Evolutionary conservation across 2,797 vertebrate genomes (phyloP).

Genomic region (Diglossa cyanea): DNA sequence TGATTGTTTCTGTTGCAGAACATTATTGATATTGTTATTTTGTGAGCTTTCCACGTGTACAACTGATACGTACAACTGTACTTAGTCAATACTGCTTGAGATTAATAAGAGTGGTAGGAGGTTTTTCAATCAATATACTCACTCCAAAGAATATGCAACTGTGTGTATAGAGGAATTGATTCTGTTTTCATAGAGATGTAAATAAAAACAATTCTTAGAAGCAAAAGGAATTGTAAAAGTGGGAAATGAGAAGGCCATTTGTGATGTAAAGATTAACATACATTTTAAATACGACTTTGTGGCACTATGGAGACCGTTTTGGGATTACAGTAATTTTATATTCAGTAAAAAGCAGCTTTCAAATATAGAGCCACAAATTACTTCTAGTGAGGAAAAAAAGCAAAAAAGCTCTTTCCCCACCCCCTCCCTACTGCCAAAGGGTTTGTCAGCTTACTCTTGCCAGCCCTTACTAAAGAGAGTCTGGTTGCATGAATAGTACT

Average conservation of each 20-base stretch:
- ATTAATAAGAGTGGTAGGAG: conserved; percentile 59
- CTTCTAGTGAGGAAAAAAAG: not conserved
- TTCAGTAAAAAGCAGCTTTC: conserved; percentile 25
- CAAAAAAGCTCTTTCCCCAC: not conserved
- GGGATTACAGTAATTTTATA: conserved; percentile 13
- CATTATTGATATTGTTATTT: conserved; percentile 61
- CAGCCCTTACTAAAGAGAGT: not conserved
- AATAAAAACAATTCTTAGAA: conserved; percentile 30
- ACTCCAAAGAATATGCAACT: conserved; percentile 50
- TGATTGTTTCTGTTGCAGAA: conserved; percentile 48
- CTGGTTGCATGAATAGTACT: not conserved
- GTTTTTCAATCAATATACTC: conserved; percentile 58
- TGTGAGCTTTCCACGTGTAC: conserved; percentile 37
- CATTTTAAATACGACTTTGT: conserved; percentile 8
- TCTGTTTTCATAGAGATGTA: conserved; percentile 35
- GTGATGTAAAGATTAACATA: conserved; percentile 28
- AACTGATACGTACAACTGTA: conserved; percentile 31
- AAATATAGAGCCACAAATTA: conserved; percentile 9
- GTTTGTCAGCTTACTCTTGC: not conserved
- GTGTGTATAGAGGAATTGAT: not conserved
- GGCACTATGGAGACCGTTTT: conserved; percentile 29
- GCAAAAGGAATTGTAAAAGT: not conserved
- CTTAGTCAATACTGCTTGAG: conserved; percentile 49
- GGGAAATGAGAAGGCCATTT: not conserved
- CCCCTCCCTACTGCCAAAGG: not conserved